These are phyloP conservation scores for Phymastichus coffea DNA, from an alignment of 1,140 invertebrate genomes.

Conservation along the genomic window DNA sequence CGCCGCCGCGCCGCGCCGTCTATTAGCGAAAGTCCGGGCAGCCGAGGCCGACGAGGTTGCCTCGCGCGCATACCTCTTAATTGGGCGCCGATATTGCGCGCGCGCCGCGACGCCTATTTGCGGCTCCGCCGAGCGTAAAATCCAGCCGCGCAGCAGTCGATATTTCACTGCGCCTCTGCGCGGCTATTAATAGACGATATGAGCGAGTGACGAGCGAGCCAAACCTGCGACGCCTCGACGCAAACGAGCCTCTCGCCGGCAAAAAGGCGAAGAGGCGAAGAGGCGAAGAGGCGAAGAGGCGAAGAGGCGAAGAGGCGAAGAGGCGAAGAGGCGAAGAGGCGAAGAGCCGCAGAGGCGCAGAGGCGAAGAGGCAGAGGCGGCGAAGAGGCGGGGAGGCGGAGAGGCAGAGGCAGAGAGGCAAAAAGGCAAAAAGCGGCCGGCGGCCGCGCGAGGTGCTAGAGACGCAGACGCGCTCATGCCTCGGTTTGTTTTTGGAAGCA, in stretches of 20 bases:
- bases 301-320: conserved; percentile 1
- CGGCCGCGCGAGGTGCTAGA: conserved; percentile 32
- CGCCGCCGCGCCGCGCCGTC: background rate
- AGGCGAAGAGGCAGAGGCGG: conserved; percentile 16
- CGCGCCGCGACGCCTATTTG: background rate
- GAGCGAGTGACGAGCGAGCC: too few relatives aligned
- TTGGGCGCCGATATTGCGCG: conserved; percentile 4
- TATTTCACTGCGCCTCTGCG: background rate
- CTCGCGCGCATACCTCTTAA: conserved; percentile 25
- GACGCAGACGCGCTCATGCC: too few relatives aligned
- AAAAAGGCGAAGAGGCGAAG: background rate
- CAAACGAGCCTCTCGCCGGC: background rate
- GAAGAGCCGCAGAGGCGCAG: background rate
- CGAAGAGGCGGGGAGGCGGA: too few relatives aligned
- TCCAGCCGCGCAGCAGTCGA: background rate
- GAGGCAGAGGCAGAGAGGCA: too few relatives aligned
- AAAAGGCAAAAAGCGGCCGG: too few relatives aligned
- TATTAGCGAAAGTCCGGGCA: background rate
- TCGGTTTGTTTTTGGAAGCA: conserved; percentile 56
- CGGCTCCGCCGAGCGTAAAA: too few relatives aligned
- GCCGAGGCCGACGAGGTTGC: background rate
- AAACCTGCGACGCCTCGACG: background rate
- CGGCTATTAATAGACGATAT: too few relatives aligned
- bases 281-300: background rate
- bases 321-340: background rate